These are phyloP conservation scores for Pitta sordida DNA, from an alignment of 2,113 vertebrate species.

Conservation along the genomic window DNA sequence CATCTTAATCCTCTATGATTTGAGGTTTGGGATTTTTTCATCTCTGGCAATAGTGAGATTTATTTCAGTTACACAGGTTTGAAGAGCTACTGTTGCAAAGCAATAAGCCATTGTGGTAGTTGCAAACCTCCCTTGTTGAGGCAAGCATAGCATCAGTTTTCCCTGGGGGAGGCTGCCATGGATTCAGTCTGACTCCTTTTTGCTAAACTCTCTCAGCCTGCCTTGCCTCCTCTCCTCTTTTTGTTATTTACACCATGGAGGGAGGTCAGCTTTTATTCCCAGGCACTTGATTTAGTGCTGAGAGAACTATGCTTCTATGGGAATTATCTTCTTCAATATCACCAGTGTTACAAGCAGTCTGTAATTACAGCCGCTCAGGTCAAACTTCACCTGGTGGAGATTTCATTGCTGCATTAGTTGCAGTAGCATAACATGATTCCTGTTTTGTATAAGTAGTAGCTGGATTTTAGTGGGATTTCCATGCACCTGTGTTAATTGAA, in stretches of 20 bases:
- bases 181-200: not conserved
- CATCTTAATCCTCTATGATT: not conserved
- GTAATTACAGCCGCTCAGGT: not conserved
- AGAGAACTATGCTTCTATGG: not conserved
- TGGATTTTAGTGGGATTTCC: not conserved
- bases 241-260: not conserved
- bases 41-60: not conserved
- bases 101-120: not conserved
- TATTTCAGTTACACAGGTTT: not conserved
- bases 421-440: not conserved
- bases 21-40: accelerated
- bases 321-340: not conserved
- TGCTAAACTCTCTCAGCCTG: not conserved
- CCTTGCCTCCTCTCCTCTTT: not conserved
- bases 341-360: not conserved
- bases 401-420: not conserved
- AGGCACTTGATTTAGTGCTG: not conserved
- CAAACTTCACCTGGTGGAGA: not conserved
- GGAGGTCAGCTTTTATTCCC: not conserved
- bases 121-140: not conserved
- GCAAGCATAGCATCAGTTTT: not conserved
- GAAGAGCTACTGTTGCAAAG: not conserved
- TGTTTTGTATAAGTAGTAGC: not conserved
- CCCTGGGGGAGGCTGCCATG: not conserved
- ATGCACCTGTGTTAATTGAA: not conserved